These are phyloP conservation scores for Scelioninae gen. 2 DNA, from an alignment of 2,888 invertebrate species.

Conservation along the genomic window DNA sequence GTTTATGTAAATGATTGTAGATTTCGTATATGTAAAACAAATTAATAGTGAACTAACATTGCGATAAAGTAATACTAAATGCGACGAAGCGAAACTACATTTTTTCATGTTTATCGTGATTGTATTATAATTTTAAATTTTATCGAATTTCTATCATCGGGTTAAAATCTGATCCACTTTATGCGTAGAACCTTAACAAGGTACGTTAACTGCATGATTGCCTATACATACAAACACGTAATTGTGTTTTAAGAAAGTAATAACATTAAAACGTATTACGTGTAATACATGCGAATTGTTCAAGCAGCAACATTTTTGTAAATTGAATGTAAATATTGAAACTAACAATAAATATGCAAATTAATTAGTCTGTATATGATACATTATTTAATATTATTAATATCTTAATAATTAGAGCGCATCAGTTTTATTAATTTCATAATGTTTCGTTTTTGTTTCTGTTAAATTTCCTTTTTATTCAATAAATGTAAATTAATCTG, in stretches of 20 bases:
- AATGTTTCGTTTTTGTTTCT: too few relatives aligned
- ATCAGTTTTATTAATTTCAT: too few relatives aligned
- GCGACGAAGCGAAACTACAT: constrained; percentile 4
- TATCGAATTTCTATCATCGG: constrained; percentile 8
- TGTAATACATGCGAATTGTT: neutral
- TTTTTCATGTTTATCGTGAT: constrained; percentile 7
- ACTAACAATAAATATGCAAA: neutral
- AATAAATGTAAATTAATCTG: too few relatives aligned
- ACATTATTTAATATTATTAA: neutral
- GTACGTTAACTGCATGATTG: constrained; percentile 9
- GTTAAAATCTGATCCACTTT: constrained; percentile 6
- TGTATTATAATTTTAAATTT: constrained; percentile 9
- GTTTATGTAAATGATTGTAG: constrained; percentile 10
- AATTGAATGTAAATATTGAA: constrained; percentile 1
- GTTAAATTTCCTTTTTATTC: too few relatives aligned
- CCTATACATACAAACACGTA: constrained; percentile 1
- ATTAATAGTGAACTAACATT: constrained; percentile 7
- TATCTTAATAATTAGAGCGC: too few relatives aligned
- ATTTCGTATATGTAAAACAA: constrained; percentile 3
- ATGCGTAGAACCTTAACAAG: constrained; percentile 5
- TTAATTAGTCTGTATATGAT: neutral
- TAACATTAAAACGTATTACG: constrained; percentile 9
- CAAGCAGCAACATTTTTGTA: neutral
- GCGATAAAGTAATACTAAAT: constrained; percentile 1
- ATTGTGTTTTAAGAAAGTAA: constrained; percentile 16